phyloP scores from a whole-genome alignment of 2,797 vertebrate species.

The Pagetopsis macropterus region DNA sequence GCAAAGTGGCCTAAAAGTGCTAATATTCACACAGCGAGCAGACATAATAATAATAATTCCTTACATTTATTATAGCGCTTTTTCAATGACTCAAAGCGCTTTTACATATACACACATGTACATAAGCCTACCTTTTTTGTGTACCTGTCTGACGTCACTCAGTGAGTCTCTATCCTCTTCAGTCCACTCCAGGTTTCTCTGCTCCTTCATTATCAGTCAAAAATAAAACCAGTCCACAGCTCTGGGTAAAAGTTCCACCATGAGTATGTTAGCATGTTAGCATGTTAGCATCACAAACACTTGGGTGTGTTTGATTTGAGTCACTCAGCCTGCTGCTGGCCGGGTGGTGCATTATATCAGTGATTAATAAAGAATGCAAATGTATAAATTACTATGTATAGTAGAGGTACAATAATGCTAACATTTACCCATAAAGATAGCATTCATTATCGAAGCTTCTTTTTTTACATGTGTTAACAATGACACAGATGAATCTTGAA shows the following conservation, averaged over 20 bases:
- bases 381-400: background rate
- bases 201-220: background rate
- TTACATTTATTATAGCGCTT: too few species aligned
- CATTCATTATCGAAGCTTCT: background rate
- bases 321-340: background rate
- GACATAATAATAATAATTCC: too few species aligned
- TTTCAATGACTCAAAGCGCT: too few species aligned
- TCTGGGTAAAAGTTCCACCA: background rate
- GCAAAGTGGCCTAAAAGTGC: too few species aligned
- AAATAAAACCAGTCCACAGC: too few species aligned
- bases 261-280: background rate
- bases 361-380: background rate
- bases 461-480: background rate
- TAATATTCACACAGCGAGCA: too few species aligned
- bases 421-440: background rate
- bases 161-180: background rate
- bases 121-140: background rate
- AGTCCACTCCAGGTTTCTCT: background rate
- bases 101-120: too few species aligned
- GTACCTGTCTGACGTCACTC: background rate
- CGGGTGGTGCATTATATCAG: background rate
- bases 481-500: background rate
- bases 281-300: background rate
- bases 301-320: background rate
- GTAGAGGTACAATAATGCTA: background rate